Conservation (phyloP, 2,113 vertebrate genomes). For the Eira barbara region DNA sequence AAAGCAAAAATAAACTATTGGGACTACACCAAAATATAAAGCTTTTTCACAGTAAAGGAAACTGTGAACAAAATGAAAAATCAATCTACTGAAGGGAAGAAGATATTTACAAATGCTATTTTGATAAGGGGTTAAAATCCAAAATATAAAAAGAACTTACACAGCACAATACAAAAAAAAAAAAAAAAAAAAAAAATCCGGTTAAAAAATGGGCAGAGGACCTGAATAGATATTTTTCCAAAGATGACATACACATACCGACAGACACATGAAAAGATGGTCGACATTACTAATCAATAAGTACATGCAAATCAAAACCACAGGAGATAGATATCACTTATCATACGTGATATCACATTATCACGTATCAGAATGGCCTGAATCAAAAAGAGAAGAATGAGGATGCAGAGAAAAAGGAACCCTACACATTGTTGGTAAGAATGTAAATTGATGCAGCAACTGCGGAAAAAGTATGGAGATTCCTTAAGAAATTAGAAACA, state of each 20-base stretch:
- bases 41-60: neutral
- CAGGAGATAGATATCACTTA: no score
- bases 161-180: neutral
- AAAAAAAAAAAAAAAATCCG: neutral
- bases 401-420: no score
- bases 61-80: neutral
- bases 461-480: no score
- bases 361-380: no score
- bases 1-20: neutral
- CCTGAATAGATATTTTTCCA: neutral
- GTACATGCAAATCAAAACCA: no score
- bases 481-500: no score
- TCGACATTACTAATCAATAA: neutral
- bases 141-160: neutral
- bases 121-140: neutral
- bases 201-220: neutral
- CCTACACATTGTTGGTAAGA: no score
- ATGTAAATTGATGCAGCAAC: no score
- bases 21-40: neutral
- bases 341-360: no score
- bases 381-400: no score
- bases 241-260: neutral
- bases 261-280: neutral
- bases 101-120: neutral
- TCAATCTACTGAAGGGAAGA: neutral